Evolutionary conservation across 2,888 invertebrate species (phyloP).

Genomic region (Nomada fabriciana): DNA sequence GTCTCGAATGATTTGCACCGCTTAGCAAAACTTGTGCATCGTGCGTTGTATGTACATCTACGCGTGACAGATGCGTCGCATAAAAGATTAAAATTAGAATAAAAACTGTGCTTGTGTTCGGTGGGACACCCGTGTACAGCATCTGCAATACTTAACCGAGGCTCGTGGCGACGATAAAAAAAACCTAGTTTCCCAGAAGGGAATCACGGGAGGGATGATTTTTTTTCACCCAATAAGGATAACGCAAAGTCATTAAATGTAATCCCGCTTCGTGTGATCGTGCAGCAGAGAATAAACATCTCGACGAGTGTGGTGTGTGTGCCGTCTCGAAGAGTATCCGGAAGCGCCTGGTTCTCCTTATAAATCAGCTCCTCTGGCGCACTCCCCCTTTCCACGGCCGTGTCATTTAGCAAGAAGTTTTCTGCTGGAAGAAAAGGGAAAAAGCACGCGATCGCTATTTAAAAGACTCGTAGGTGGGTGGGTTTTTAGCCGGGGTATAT

Average conservation of each 20-base stretch:
- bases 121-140: not conserved
- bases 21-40: not conserved
- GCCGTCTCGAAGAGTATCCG: slow-evolving; percentile 72
- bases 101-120: not conserved
- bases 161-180: slow-evolving; percentile 27
- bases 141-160: slow-evolving; percentile 1
- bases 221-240: slow-evolving; percentile 51
- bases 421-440: slow-evolving; percentile 58
- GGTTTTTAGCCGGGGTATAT: slow-evolving; percentile 62
- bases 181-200: not conserved
- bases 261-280: slow-evolving; percentile 51
- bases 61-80: no score
- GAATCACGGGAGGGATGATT: slow-evolving; percentile 14
- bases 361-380: slow-evolving; percentile 68
- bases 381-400: slow-evolving; percentile 54
- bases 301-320: slow-evolving; percentile 33
- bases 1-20: not conserved
- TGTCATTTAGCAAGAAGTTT: slow-evolving; percentile 57
- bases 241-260: slow-evolving; percentile 61
- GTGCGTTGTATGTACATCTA: no score
- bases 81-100: not conserved
- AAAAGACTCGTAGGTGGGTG: slow-evolving; percentile 70
- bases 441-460: slow-evolving; percentile 71
- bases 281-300: slow-evolving; percentile 45
- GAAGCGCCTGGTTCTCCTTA: slow-evolving; percentile 76